Evolutionary conservation across 1,140 invertebrate genomes (phyloP).

Genomic region (Drosophila bocki): DNA sequence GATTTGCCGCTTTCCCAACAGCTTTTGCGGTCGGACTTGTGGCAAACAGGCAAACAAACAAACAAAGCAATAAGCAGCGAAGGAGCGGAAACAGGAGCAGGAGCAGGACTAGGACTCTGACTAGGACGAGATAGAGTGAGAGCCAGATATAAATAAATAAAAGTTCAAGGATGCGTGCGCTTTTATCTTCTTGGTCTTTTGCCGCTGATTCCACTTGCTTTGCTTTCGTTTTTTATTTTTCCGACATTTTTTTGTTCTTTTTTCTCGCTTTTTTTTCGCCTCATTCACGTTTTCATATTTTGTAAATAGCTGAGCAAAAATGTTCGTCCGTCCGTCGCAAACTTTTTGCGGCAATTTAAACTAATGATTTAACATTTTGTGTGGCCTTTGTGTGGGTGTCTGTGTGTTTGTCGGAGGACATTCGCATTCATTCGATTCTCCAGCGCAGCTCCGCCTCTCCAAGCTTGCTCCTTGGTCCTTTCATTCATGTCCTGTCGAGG

Average conservation of each 20-base stretch:
- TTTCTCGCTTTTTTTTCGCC: conserved; percentile 27
- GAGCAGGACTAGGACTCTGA: conserved; percentile 16
- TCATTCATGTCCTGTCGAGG: conserved; percentile 56
- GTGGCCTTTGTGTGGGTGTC: conserved; percentile 39
- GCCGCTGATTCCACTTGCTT: conserved; percentile 72
- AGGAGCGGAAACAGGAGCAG: conserved; percentile 33
- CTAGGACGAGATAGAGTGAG: conserved; percentile 30
- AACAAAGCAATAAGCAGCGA: conserved; percentile 75
- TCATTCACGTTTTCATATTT: conserved; percentile 78
- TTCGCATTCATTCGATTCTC: conserved; percentile 63
- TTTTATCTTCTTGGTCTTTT: conserved; percentile 75
- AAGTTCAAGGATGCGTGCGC: conserved; percentile 83
- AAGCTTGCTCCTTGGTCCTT: conserved; percentile 1
- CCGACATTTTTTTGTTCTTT: conserved; percentile 9
- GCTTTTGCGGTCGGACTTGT: conserved; percentile 77
- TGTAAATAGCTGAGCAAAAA: conserved; percentile 69
- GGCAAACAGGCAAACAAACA: conserved; percentile 77
- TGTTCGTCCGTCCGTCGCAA: conserved; percentile 44
- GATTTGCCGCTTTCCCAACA: conserved; percentile 32
- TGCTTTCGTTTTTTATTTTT: conserved; percentile 63
- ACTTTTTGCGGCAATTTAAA: conserved; percentile 80
- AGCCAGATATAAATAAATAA: conserved; percentile 79
- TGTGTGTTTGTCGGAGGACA: conserved; percentile 67
- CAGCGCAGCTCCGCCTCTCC: neutral
- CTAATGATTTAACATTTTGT: conserved; percentile 82